Evolutionary conservation across 2,113 vertebrate genomes (phyloP).

Genomic region (Pteruthius melanotis): DNA sequence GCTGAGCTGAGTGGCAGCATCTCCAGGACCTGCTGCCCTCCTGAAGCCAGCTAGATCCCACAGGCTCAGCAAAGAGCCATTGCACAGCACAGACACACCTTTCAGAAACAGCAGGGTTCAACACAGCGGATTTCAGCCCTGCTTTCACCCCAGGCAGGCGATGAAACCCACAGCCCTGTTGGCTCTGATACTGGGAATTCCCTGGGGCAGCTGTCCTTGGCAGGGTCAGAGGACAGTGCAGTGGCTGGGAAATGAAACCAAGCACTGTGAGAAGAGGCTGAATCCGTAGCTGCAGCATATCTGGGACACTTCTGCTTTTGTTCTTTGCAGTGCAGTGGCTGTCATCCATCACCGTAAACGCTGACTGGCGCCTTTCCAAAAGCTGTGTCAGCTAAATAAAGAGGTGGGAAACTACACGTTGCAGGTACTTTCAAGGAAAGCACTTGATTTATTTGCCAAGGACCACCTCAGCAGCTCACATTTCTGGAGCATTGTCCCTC

Average conservation of each 20-base stretch:
- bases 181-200: neutral
- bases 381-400: neutral
- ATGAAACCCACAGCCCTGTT: neutral
- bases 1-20: neutral
- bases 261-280: neutral
- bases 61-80: neutral
- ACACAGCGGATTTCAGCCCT: neutral
- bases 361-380: neutral
- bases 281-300: neutral
- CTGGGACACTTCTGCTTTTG: neutral
- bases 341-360: neutral
- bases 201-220: neutral
- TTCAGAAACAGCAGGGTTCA: neutral
- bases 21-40: neutral
- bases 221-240: neutral
- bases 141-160: neutral
- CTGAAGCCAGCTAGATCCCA: neutral
- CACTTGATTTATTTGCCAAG: neutral
- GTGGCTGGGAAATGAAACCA: slow-evolving; percentile 14
- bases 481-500: neutral
- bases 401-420: neutral
- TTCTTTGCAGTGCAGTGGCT: neutral
- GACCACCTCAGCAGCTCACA: neutral
- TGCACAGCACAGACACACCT: neutral
- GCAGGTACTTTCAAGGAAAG: neutral